Evolutionary conservation across 2,113 vertebrate species (phyloP), one percentile per base, ranked within the genome.

Genomic region (Antechinus stuartii): DNA sequence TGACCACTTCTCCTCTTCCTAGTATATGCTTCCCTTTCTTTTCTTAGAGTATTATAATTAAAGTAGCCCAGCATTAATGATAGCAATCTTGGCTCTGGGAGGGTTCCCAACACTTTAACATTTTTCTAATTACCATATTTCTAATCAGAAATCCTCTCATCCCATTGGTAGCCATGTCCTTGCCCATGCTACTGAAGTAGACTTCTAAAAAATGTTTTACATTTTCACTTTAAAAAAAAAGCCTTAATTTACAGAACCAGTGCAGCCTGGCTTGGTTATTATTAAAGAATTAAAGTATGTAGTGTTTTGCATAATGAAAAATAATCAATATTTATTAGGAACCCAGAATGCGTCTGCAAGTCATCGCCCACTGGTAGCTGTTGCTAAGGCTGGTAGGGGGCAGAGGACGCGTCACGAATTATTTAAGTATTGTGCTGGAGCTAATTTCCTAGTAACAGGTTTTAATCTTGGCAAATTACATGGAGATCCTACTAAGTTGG

Each of bases 391-490:
- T 89, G 76, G 30, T 92, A 19, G 92, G 93, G 95, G 93, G 68
- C 54, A 76, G 93, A 76, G 94, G 89, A 56, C 54, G 7, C 42
- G n/a, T 94, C 54, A 96, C 93, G 35, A 49, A 30, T 95, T 55
- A 95, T 90, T 96, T 92, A 84, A 94, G 30, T 95, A 54, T 92
- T 96, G 55, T 93, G 6, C 89, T 95, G 94, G 35, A 90, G 93
- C 54, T 97, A 76, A 92, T 97, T 97, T 97, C 95, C 91, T 97
- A 97, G 76, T 55, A 96, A 95, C 49, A 96, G 84, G 56, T 98
- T 98, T 97, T 97, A 96, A 96, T 97, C 97, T 96, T 97, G 96
- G 94, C 92, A 98, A 96, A 97, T 96, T 91, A 91, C 49, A 54
- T 50, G 52, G 84, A 91, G 95, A 96, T 97, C 49, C 94, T 95